Evolutionary conservation across 37 sponge, comb jelly and placozoan species (phyloP), one percentile per base, ranked within the genome.

Genomic region (Spongilla lacustris): DNA sequence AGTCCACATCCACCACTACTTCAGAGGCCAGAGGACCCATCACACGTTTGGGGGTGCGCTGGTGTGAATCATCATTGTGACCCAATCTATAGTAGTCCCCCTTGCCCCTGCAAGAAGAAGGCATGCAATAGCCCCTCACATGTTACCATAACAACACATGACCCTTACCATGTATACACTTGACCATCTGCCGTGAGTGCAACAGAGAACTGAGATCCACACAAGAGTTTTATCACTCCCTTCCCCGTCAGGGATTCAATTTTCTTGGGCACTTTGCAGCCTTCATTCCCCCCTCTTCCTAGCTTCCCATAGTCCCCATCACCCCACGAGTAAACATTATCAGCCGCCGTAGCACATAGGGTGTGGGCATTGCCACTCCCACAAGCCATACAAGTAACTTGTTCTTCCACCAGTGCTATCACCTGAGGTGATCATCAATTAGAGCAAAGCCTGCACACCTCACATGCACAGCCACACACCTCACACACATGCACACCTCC

Each of bases 261-360:
- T 81, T 87, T 92, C 85, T 90, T 94, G 0, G 98, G 98, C 4
- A 92, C 85, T 74, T 94, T 92, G 74, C 94, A 90, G 1, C 98
- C 98, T 35, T 96, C 96, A 77, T 94, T 94, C 13, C 95, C 98
- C 14, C 95, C 96, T 67, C 98, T 76, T 19, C 98, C 98, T 1
- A 98, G 93, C 81, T 98, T 98, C 33, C 98, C 98, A 78, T 98
- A 98, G 85, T 98, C 98, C 13, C 96, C 98, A 69, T 98, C 98
- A 6, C 98, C 98, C 98, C 98, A 98, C 9, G 95, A 92, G 94
- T 89, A 98, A 26, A 92, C 95, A 36, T 75, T 80, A 0, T 83
- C 93, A 66, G 76, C 74, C 50, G 81, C 77, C 0, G 94, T 84
- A 8, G 89, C 81, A 85, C 93, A 92, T 50, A 97, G 78, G 13